Evolutionary conservation across 2,797 vertebrate genomes (phyloP), one percentile per base, ranked within the genome.

Genomic region (Coranthus polyacanthus): DNA sequence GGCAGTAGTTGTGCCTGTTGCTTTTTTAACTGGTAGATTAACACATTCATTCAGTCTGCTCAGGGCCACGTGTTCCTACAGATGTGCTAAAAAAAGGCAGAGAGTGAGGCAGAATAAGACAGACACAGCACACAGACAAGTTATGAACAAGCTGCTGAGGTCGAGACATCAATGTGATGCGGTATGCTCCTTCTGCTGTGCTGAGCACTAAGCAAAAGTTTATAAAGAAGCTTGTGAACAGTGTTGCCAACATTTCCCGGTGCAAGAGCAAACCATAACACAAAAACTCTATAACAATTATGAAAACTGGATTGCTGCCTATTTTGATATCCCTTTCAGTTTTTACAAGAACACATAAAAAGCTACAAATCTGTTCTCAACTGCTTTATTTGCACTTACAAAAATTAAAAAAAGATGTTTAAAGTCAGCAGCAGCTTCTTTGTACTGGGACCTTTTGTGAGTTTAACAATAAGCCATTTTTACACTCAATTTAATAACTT

Each of bases 301-400:
- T 45, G 17, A n/a, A 57, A 69, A 51, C 52, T 73, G 62, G 72
- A 77, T 13, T 0, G 22, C 21, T 26, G 71, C 56, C 54, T 42
- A 45, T 70, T 67, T 80, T 69, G 68, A 80, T 66, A 69, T 26
- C 47, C 44, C 9, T 72, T 75, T 78, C n/a, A 0, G 1, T 21
- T 74, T 82, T 85, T 59, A 87, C 50, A 80, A 44, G 55, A 50
- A 29, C 65, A 70, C 74, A 83, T 74, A 70, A 81, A 89, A 85
- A 54, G 21, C 61, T 15, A 54, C 64, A 82, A 81, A 81, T 70
- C 60, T 79, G 72, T 67, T 79, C 65, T 36, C 51, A 38, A 70
- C 70, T 51, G 53, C 62, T 87, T 89, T 81, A 86, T 81, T 82
- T 88, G 82, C 78, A 84, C 81, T 87, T 85, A 61, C 16, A 80